Percentiles rank a stretch among this genome's conserved stretches.
These are phyloP conservation scores for Pseudomyrmex dendroicus DNA, from an alignment of 1,140 invertebrate genomes.

Conservation along the genomic window DNA sequence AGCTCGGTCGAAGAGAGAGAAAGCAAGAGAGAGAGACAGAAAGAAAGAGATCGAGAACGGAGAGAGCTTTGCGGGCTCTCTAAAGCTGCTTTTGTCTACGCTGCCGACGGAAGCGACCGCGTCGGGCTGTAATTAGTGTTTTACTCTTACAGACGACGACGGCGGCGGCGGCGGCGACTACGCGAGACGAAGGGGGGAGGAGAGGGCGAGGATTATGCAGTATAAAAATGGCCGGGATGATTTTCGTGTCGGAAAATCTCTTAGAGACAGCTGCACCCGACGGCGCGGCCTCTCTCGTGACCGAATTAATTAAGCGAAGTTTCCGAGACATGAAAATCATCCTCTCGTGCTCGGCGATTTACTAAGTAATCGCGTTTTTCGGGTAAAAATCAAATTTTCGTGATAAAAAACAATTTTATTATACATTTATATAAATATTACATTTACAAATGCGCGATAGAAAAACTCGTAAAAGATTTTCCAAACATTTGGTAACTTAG, in stretches of 20 bases:
- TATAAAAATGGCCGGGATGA: constrained; percentile 39
- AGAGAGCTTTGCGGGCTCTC: constrained; percentile 49
- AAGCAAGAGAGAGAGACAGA: neutral
- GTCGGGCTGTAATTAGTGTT: constrained; percentile 57
- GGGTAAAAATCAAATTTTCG: neutral
- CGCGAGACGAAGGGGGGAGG: neutral
- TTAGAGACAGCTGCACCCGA: neutral
- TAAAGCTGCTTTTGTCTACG: constrained; percentile 57
- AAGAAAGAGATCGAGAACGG: neutral
- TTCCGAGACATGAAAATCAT: neutral
- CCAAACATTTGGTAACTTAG: no score
- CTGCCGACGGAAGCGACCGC: constrained; percentile 39
- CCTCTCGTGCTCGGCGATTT: neutral
- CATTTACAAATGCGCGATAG: no score
- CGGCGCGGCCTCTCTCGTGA: neutral
- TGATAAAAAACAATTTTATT: no score
- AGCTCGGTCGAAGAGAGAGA: constrained; percentile 12
- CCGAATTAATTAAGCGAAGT: constrained; percentile 32
- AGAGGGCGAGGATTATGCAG: constrained; percentile 20
- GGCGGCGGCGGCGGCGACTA: neutral
- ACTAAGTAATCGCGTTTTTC: neutral
- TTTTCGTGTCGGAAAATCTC: constrained; percentile 15
- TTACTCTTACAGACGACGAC: constrained; percentile 41
- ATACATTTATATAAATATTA: no score
- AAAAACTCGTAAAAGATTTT: no score